phyloP scores from a whole-genome alignment of 2,797 vertebrate genomes.

The Megalops cyprinoides region DNA sequence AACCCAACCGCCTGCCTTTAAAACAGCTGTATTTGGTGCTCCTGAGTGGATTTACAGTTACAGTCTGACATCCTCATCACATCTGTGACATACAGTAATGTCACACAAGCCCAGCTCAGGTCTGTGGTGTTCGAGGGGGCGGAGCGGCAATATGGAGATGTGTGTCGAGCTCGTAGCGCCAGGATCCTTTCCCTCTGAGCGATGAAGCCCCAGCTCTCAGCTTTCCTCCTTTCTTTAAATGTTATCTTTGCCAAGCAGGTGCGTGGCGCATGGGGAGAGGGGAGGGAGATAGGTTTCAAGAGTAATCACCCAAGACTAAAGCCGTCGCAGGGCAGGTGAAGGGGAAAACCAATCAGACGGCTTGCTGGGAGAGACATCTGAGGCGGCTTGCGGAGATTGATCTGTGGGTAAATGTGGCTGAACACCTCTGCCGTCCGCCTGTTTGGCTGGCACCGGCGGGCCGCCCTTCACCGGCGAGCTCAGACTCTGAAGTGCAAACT shows the following conservation, averaged over 20 bases:
- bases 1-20: too few relatives aligned
- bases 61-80: too few relatives aligned
- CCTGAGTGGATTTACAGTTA: too few relatives aligned
- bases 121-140: too few relatives aligned
- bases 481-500: too few relatives aligned
- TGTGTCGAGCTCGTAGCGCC: too few relatives aligned
- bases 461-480: not conserved
- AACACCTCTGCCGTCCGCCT: not conserved
- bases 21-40: too few relatives aligned
- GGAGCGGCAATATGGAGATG: too few relatives aligned
- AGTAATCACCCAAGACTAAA: not conserved
- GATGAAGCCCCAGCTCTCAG: not conserved
- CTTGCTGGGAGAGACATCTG: slow-evolving; percentile 18
- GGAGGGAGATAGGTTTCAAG: not conserved
- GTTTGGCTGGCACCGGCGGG: not conserved
- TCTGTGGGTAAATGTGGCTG: not conserved
- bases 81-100: too few relatives aligned
- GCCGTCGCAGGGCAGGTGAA: slow-evolving; percentile 13
- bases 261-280: not conserved
- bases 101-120: too few relatives aligned
- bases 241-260: slow-evolving; percentile 9
- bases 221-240: not conserved
- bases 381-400: slow-evolving; percentile 29
- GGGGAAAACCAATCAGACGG: slow-evolving; percentile 19
- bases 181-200: not conserved